Conservation (phyloP, 2,113 vertebrate species). For the Myrmecobius fasciatus region DNA sequence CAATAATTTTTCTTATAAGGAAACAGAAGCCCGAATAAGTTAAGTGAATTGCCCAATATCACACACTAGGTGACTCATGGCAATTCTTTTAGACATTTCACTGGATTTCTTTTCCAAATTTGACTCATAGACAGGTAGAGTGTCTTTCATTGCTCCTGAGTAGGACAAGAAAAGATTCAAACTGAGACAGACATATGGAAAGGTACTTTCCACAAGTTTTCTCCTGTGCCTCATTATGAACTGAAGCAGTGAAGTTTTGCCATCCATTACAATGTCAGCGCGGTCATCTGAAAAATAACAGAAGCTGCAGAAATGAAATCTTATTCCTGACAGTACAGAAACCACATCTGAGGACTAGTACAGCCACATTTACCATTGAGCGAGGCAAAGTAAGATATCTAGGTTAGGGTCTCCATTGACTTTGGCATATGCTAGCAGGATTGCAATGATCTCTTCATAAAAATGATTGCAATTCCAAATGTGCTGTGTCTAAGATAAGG, state of each 20-base stretch:
- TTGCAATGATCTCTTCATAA: constrained; percentile 47
- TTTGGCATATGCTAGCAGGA: not conserved
- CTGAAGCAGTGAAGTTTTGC: constrained; percentile 65
- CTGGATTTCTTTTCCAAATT: not conserved
- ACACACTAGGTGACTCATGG: not conserved
- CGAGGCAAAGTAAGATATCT: constrained; percentile 36
- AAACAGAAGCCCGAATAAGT: not conserved
- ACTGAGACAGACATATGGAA: not conserved
- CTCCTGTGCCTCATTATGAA: constrained; percentile 54
- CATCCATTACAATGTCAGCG: constrained; percentile 53
- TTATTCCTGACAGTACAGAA: constrained; percentile 46
- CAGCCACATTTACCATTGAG: constrained; percentile 12
- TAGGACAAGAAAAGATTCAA: constrained; percentile 26
- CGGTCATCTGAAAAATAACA: constrained; percentile 65
- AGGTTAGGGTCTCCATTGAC: constrained; percentile 18
- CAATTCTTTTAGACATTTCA: not conserved
- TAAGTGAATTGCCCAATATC: not conserved
- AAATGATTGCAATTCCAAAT: constrained; percentile 45
- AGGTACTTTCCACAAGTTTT: constrained; percentile 47
- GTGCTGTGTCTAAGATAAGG: constrained; percentile 70
- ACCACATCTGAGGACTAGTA: constrained; percentile 61
- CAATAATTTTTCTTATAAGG: not conserved
- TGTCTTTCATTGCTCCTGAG: constrained; percentile 38
- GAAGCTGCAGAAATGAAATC: constrained; percentile 61
- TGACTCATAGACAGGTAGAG: not conserved